Base-by-base conservation (phyloP, 1,140 invertebrate species). In the Paramacrobiotus metropolitanus region DNA sequence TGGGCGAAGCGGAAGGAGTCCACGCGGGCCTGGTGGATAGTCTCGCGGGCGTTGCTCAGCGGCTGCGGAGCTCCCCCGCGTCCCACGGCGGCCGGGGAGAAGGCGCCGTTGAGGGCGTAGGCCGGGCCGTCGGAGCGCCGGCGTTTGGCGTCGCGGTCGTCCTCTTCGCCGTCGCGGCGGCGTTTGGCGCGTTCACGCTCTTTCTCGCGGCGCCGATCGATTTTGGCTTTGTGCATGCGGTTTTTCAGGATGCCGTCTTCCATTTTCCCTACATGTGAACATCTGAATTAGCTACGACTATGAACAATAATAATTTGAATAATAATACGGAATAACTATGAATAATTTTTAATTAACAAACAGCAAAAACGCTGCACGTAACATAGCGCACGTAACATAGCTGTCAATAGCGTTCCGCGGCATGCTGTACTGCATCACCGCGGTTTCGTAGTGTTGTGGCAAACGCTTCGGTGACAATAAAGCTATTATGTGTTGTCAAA, bases 241-340 rank as follows among this genome's bases (percentile, higher is more conserved):
- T 83, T 84, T 70, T 86, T 87, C 71, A 99, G 99, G 67, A 99
- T 99, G 74, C 94, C 86, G 77, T 99, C 95, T 73, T 99, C 95
- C 2, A 84, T 82, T 71, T 85, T 79, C 1, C 94, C 95, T 30
- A 98, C 75, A 70, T n/a, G n/a, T n/a, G n/a, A n/a, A n/a, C n/a
- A n/a, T n/a, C n/a, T n/a, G n/a, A n/a, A n/a, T n/a, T n/a, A n/a
- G n/a, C n/a, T n/a, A n/a, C n/a, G n/a, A n/a, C n/a, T n/a, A n/a
- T n/a, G n/a, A n/a, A n/a, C n/a, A n/a, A n/a, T n/a, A n/a, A n/a
- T n/a, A n/a, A n/a, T n/a, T n/a, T n/a, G n/a, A n/a, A n/a, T n/a
- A n/a, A n/a, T n/a, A n/a, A n/a, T n/a, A n/a, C n/a, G n/a, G n/a
- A n/a, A n/a, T n/a, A n/a, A n/a, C n/a, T n/a, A n/a, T n/a, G n/a